phyloP scores from a whole-genome alignment of 92 coral and sea anemone species.

The Paramuricea clavata region DNA sequence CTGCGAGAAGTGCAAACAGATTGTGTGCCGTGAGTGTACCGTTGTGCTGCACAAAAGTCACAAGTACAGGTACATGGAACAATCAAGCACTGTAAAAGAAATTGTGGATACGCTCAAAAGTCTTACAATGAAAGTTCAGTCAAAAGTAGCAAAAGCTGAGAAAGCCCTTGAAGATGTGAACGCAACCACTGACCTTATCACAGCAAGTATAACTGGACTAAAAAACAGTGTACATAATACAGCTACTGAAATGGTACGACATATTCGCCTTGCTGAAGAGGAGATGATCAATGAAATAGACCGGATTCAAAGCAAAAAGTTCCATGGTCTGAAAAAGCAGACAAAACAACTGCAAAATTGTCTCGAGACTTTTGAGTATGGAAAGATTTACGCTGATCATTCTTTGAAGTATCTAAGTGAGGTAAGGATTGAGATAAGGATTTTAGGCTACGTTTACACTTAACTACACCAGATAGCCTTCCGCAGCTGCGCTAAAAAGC shows the following conservation, averaged over 20 bases:
- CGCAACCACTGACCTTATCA: constrained; percentile 72
- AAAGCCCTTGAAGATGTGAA: constrained; percentile 77
- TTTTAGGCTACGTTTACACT: no score
- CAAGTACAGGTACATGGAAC: constrained; percentile 86
- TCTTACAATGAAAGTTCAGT: constrained; percentile 68
- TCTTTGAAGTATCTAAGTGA: constrained; percentile 88
- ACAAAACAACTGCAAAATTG: constrained; percentile 69
- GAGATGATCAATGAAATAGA: constrained; percentile 81
- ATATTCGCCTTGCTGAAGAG: constrained; percentile 79
- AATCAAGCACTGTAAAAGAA: constrained; percentile 81
- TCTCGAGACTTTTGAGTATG: constrained; percentile 73
- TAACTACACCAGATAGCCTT: no score
- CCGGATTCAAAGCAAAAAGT: constrained; percentile 73
- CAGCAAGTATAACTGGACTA: constrained; percentile 80
- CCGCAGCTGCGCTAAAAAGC: no score
- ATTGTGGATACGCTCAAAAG: constrained; percentile 70
- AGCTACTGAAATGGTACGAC: constrained; percentile 70
- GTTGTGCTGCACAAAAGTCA: constrained; percentile 90
- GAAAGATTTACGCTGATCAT: constrained; percentile 83
- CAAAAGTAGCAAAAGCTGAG: constrained; percentile 68
- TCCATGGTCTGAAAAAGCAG: constrained; percentile 72
- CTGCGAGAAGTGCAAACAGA: constrained; percentile 88
- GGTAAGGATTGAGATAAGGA: no score
- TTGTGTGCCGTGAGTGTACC: constrained; percentile 92
- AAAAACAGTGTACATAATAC: constrained; percentile 80